Conservation (phyloP, 2,888 invertebrate species). For the Timema cristinae region DNA sequence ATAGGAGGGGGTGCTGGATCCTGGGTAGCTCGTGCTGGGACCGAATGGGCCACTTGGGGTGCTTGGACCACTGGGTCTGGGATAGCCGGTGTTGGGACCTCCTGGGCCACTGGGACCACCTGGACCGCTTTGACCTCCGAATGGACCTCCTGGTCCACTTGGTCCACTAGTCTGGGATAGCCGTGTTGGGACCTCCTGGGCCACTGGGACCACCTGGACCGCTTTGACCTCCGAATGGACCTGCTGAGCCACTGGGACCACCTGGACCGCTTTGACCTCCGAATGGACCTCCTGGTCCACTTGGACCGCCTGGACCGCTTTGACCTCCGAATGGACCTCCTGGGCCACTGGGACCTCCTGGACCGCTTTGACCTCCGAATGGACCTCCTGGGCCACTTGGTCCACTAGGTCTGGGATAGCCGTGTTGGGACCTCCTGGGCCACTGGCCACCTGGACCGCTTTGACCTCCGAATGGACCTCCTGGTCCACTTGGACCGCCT, state of each 20-base stretch:
- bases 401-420: no score
- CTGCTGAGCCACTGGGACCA: slow-evolving; percentile 37
- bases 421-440: slow-evolving; percentile 24
- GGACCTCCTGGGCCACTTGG: slow-evolving; percentile 3
- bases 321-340: slow-evolving; percentile 24
- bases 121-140: slow-evolving; percentile 30
- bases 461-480: slow-evolving; percentile 27
- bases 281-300: slow-evolving; percentile 5
- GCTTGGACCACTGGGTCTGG: slow-evolving; percentile 46
- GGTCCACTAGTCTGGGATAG: no score
- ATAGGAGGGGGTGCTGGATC: slow-evolving; percentile 30
- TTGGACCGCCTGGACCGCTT: slow-evolving; percentile 23
- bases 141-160: slow-evolving; percentile 25
- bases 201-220: slow-evolving; percentile 31
- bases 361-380: slow-evolving; percentile 2
- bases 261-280: slow-evolving; percentile 20
- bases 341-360: slow-evolving; percentile 24
- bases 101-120: slow-evolving; percentile 29
- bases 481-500: slow-evolving; percentile 36
- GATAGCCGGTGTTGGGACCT: neutral
- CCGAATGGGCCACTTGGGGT: slow-evolving; percentile 36
- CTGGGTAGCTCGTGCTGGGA: slow-evolving; percentile 40
- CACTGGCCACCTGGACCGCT: slow-evolving; percentile 24
- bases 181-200: slow-evolving; percentile 15
- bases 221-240: slow-evolving; percentile 36